Evolutionary conservation across 1,140 invertebrate genomes (phyloP).

Genomic region (Temnothorax longispinosus): DNA sequence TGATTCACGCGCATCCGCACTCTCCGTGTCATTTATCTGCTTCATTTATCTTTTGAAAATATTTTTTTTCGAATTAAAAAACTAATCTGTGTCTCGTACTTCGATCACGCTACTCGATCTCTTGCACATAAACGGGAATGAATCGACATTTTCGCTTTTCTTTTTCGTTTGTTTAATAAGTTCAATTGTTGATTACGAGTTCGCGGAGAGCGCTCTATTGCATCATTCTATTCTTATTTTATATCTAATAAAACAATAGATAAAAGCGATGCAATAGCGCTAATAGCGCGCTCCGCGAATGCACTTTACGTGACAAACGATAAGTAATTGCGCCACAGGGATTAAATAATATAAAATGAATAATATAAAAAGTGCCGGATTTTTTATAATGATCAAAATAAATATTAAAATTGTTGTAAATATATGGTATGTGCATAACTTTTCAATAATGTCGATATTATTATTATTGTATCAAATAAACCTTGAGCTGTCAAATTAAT

Average conservation of each 20-base stretch:
- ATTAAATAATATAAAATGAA: background rate
- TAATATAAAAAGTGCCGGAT: background rate
- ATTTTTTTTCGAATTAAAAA: background rate
- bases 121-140: background rate
- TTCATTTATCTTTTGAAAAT: background rate
- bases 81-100: background rate
- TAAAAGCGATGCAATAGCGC: no score
- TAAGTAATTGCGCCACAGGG: background rate
- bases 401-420: background rate
- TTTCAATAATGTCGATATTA: no score
- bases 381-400: background rate
- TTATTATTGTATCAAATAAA: no score
- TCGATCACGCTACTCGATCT: background rate
- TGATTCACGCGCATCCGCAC: conserved; percentile 21
- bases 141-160: background rate
- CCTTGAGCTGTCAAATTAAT: background rate
- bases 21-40: background rate
- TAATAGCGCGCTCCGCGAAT: no score
- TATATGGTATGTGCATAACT: background rate
- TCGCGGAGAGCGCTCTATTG: no score
- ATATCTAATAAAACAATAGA: no score
- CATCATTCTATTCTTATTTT: no score
- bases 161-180: no score
- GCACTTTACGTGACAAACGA: background rate
- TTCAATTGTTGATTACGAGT: background rate